Conservation (phyloP, 2,888 invertebrate species). For the Chaetogeoica ovagalla region DNA sequence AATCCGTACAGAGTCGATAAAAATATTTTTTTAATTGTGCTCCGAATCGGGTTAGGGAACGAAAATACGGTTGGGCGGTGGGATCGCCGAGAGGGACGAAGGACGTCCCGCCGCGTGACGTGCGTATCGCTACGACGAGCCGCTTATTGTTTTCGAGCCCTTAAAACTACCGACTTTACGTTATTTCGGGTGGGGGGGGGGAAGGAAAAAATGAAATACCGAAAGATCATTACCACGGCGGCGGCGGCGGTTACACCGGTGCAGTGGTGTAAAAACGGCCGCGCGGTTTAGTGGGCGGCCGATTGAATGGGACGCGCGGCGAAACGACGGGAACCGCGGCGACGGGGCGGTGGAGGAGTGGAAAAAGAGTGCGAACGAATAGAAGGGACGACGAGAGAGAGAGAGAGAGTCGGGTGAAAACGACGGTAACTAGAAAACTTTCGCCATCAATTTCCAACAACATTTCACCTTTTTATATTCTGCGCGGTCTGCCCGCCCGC, state of each 20-base stretch:
- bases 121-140: background rate
- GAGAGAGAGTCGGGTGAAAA: background rate
- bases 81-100: background rate
- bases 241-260: background rate
- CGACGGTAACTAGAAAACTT: constrained; percentile 45
- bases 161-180: background rate
- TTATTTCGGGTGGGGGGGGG: too few relatives aligned
- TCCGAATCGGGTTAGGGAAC: too few relatives aligned
- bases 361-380: background rate
- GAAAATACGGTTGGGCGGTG: background rate
- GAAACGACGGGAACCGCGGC: too few relatives aligned
- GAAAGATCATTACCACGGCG: background rate
- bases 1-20: too few relatives aligned
- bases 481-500: background rate
- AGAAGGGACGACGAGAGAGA: too few relatives aligned
- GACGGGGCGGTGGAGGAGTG: background rate
- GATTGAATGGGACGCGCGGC: too few relatives aligned
- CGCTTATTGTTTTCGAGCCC: too few relatives aligned
- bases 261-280: too few relatives aligned
- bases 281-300: too few relatives aligned
- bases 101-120: background rate
- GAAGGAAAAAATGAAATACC: constrained; percentile 8
- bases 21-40: too few relatives aligned
- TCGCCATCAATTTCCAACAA: constrained; percentile 42
- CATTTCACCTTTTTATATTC: constrained; percentile 25